Conservation (phyloP, 2,113 vertebrate species). For the Regulus satrapa region DNA sequence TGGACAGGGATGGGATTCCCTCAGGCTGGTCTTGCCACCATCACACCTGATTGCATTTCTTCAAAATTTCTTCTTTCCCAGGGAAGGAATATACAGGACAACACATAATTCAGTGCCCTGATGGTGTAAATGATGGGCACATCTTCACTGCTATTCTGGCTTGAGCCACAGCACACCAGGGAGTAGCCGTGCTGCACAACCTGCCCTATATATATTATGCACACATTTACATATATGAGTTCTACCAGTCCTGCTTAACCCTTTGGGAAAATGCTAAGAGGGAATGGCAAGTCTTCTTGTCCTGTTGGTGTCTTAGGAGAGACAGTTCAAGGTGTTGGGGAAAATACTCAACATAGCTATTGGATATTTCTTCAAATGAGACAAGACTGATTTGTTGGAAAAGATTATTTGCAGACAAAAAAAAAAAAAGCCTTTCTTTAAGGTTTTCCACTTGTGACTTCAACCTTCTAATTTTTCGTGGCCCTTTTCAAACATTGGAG, state of each 20-base stretch:
- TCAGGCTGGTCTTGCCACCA: neutral
- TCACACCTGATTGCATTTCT: neutral
- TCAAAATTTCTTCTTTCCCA: neutral
- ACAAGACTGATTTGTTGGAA: neutral
- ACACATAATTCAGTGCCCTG: neutral
- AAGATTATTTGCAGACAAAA: neutral
- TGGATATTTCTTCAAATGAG: neutral
- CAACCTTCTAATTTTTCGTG: neutral
- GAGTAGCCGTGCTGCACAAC: neutral
- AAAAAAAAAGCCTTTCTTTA: neutral
- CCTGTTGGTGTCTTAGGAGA: neutral
- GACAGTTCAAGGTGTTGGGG: neutral
- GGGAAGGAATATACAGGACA: neutral
- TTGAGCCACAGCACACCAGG: neutral
- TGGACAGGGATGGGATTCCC: neutral
- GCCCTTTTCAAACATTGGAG: neutral
- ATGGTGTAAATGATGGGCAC: neutral
- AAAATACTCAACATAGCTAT: neutral
- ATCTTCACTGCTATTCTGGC: neutral
- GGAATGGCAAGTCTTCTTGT: neutral
- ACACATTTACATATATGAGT: neutral
- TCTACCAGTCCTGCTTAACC: neutral
- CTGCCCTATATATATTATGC: neutral
- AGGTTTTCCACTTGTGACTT: neutral
- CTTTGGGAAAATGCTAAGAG: neutral